These are phyloP conservation scores for Oenanthe melanoleuca DNA, from an alignment of 2,113 vertebrate genomes.

Conservation along the genomic window DNA sequence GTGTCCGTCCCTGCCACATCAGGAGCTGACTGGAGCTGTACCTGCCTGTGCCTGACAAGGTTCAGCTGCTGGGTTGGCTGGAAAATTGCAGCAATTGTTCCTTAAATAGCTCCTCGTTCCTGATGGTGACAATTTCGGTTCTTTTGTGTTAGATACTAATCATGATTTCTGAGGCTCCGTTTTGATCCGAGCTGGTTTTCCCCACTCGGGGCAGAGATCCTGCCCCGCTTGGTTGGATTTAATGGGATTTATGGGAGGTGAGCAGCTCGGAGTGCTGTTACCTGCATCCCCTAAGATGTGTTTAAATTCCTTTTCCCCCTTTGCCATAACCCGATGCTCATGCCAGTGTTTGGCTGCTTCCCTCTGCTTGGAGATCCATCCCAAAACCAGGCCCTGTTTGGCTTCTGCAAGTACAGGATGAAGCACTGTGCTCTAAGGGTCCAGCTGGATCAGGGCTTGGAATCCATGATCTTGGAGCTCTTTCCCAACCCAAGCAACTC, in stretches of 20 bases:
- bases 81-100: conserved; percentile 53
- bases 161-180: not conserved
- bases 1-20: not conserved
- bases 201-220: not conserved
- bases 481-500: not conserved
- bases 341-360: accelerated
- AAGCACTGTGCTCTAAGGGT: accelerated
- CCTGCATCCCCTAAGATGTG: not conserved
- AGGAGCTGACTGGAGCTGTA: not conserved
- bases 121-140: not conserved
- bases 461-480: not conserved
- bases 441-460: not conserved
- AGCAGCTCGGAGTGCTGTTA: accelerated
- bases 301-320: not conserved
- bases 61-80: not conserved
- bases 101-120: conserved; percentile 39
- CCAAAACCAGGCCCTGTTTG: accelerated
- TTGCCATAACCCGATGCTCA: accelerated
- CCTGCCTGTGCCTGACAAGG: not conserved
- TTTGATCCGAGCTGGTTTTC: not conserved
- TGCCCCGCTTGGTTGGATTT: not conserved
- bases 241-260: not conserved
- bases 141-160: conserved; percentile 30
- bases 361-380: accelerated
- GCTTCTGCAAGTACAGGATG: too few species aligned